phyloP scores from a whole-genome alignment of 1,140 invertebrate genomes.

The Helicoverpa zea region DNA sequence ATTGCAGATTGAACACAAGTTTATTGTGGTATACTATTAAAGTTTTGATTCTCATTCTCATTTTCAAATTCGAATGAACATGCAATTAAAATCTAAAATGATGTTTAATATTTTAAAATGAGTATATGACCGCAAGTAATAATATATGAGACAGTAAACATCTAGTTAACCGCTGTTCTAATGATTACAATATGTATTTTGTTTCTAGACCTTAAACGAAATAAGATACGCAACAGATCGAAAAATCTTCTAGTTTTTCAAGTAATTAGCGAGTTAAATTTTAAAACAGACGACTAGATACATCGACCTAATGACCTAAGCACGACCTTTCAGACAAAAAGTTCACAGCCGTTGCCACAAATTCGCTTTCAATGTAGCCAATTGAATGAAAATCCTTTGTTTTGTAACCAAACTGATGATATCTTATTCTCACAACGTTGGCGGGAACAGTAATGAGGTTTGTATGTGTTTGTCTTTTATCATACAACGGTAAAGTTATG shows the following conservation, averaged over 20 bases:
- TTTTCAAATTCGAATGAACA: not conserved
- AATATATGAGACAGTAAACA: no score
- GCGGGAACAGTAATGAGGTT: constrained; percentile 34
- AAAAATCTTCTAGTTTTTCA: not conserved
- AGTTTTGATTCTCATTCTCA: not conserved
- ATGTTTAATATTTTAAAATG: no score
- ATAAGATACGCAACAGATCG: no score
- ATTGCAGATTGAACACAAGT: not conserved
- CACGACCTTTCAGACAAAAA: constrained; percentile 44
- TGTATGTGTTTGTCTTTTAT: constrained; percentile 13
- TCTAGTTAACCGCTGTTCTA: no score
- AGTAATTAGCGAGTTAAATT: constrained; percentile 1
- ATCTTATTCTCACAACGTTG: constrained; percentile 35
- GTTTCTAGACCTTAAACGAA: no score
- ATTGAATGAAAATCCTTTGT: constrained; percentile 49
- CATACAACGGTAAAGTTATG: not conserved
- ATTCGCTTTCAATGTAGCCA: constrained; percentile 43
- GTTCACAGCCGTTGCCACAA: constrained; percentile 19
- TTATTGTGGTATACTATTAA: constrained; percentile 7
- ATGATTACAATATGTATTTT: no score
- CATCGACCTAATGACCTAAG: constrained; percentile 46
- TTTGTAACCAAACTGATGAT: constrained; percentile 44
- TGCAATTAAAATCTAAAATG: not conserved
- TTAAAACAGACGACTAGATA: constrained; percentile 13
- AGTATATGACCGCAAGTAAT: no score